phyloP scores from a whole-genome alignment of 2,888 invertebrate genomes.

The Leptinotarsa juncta region DNA sequence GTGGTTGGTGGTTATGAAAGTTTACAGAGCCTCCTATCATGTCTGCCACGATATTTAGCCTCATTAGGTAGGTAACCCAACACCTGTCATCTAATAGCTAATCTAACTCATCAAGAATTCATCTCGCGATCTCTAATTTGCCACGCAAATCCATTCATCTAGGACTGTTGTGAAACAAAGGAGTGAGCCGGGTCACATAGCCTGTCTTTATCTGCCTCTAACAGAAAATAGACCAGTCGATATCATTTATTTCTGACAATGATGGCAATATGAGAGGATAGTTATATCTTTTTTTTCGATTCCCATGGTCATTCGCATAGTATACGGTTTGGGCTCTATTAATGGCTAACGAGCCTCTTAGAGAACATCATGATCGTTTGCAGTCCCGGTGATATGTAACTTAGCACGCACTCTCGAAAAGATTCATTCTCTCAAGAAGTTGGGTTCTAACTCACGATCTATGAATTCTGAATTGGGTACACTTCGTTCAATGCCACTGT shows the following conservation, averaged over 20 bases:
- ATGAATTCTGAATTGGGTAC: no score
- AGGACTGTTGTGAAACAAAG: conserved; percentile 48
- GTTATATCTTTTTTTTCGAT: no score
- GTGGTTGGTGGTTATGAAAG: conserved; percentile 15
- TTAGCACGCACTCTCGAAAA: no score
- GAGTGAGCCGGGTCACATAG: conserved; percentile 27
- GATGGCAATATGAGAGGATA: neutral
- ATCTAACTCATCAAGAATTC: conserved; percentile 62
- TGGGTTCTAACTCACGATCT: no score
- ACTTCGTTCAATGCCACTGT: no score
- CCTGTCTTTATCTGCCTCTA: conserved; percentile 23
- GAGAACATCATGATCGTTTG: no score
- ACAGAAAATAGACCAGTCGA: neutral
- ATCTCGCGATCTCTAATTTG: conserved; percentile 62
- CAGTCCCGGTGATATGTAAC: no score
- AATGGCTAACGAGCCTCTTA: no score
- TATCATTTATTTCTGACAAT: neutral
- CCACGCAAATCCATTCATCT: conserved; percentile 57
- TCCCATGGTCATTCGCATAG: no score
- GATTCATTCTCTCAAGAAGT: no score
- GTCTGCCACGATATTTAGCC: conserved; percentile 37
- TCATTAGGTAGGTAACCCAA: conserved; percentile 48
- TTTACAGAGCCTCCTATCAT: conserved; percentile 24
- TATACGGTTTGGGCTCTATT: no score
- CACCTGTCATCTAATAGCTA: conserved; percentile 61